Conservation (phyloP, 1,140 invertebrate species). For the Leguminivora glycinivorella region DNA sequence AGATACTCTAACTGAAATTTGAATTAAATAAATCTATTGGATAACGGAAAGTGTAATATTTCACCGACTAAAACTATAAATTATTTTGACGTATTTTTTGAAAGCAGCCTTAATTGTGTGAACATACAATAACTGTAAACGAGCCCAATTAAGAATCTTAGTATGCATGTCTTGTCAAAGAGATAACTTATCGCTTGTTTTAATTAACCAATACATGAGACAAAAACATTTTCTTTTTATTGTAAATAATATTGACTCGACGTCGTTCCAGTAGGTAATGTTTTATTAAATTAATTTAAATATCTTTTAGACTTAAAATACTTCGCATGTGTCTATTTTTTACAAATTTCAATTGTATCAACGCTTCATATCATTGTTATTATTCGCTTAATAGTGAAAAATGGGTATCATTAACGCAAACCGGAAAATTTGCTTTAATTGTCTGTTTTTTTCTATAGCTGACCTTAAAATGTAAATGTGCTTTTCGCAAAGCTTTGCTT, state of each 20-base stretch:
- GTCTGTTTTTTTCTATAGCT: slow-evolving; percentile 3
- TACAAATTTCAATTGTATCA: neutral
- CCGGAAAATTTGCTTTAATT: neutral
- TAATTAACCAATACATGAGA: neutral
- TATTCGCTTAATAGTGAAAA: neutral
- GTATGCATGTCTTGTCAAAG: neutral
- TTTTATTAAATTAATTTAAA: too few relatives aligned
- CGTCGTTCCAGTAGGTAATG: neutral
- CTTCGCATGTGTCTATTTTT: too few relatives aligned
- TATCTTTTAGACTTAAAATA: neutral
- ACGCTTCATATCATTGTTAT: neutral
- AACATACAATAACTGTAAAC: neutral
- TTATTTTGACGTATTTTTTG: too few relatives aligned
- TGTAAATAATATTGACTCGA: neutral
- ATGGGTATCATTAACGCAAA: neutral
- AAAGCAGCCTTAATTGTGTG: too few relatives aligned
- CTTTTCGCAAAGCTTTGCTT: neutral
- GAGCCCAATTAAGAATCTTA: neutral
- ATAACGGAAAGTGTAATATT: too few relatives aligned
- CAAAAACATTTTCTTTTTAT: slow-evolving; percentile 1
- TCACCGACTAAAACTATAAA: too few relatives aligned
- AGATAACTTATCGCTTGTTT: neutral
- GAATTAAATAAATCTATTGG: too few relatives aligned
- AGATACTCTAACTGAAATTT: too few relatives aligned
- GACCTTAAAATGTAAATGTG: slow-evolving; percentile 1